Conservation (phyloP, 2,113 vertebrate genomes). For the Peromyscus leucopus region DNA sequence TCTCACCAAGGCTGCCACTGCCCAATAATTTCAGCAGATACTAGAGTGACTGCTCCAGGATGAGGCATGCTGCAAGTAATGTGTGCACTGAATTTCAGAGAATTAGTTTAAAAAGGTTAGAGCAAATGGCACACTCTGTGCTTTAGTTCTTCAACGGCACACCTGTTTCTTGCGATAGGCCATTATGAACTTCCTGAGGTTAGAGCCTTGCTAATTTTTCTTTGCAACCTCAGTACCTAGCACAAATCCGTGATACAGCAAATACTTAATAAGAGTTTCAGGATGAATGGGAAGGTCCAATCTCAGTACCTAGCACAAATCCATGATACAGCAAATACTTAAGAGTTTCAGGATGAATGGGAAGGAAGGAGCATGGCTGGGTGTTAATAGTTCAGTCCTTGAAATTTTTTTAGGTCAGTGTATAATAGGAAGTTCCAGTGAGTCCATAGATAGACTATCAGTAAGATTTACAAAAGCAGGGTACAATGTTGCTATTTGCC, state of each 20-base stretch:
- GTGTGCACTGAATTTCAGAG: not conserved
- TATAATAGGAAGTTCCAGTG: not conserved
- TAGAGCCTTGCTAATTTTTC: constrained; percentile 9
- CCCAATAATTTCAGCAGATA: not conserved
- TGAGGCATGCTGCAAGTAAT: not conserved
- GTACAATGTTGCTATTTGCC: not conserved
- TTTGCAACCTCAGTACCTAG: not conserved
- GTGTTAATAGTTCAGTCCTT: not conserved
- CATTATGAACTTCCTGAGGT: not conserved
- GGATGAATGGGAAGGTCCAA: too few species aligned
- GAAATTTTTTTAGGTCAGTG: not conserved
- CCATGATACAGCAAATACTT: not conserved
- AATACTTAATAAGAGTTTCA: too few species aligned
- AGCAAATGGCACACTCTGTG: not conserved
- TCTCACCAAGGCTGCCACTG: not conserved
- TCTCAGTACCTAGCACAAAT: not conserved
- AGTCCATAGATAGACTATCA: not conserved
- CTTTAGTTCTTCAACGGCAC: not conserved
- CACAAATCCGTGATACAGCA: too few species aligned
- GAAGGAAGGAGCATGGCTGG: not conserved
- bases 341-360: not conserved
- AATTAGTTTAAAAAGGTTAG: not conserved
- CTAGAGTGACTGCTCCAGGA: not conserved
- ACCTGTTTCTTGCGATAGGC: not conserved
- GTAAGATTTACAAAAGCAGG: not conserved